Evolutionary conservation across 1,140 invertebrate species (phyloP), one percentile per base, ranked within the genome.

Genomic region (Neodiprion fabricii): DNA sequence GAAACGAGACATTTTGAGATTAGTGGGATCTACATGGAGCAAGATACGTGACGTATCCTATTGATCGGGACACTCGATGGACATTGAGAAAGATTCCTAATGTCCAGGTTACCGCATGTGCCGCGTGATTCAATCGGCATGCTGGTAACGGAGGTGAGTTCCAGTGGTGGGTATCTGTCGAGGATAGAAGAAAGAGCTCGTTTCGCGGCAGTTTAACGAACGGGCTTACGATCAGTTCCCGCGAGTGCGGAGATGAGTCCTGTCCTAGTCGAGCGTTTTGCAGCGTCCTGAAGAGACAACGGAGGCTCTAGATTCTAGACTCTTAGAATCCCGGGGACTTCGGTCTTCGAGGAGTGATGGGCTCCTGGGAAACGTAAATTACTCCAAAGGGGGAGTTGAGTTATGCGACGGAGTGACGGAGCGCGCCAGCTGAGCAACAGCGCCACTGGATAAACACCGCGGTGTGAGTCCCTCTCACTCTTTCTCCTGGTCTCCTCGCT

Each of bases 331-430:
- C 53, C n/a, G 11, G 53, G 9, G 28, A 40, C 28, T 40, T 40
- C 28, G 28, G 28, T 40, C 28, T 40, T 40, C 28, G 74, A 79
- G 75, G 80, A 85, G 80, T 81, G 84, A 85, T 84, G 83, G 81
- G 78, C 81, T 80, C 81, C 76, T 76, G 77, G 78, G 77, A 80
- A 79, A 82, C 84, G 84, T 87, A 86, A 87, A 88, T 88, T 88
- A 87, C 82, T 78, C 79, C 74, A 9, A 17, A 14, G 11, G 81
- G 81, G 83, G 85, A 86, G 85, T 83, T 86, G 85, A 87, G 87
- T 88, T 88, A 87, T 87, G 85, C 84, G 87, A 84, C 85, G 85
- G 85, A 87, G 84, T 88, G 87, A 88, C 86, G 85, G 87, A 87
- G 86, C 84, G 85, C 81, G 84, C 83, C 87, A 86, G 85, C 85